Evolutionary conservation across 2,797 vertebrate species (phyloP).

Genomic region (Decapterus maruadsi): DNA sequence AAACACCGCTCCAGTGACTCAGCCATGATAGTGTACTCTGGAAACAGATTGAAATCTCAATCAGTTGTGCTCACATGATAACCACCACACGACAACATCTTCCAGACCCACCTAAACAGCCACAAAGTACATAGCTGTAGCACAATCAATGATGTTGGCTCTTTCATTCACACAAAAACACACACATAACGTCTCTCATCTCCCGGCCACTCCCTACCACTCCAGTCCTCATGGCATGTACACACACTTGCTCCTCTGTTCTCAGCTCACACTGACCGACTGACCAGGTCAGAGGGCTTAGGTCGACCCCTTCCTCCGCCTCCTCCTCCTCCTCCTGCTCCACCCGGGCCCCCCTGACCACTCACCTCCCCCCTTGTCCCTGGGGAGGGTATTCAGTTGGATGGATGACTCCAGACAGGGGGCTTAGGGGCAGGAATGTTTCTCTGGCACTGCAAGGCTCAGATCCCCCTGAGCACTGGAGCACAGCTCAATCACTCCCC

Average conservation of each 20-base stretch:
- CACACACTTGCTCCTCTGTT: slow-evolving; percentile 55
- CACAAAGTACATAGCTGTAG: slow-evolving; percentile 9
- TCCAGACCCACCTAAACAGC: background rate
- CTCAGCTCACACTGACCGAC: slow-evolving; percentile 44
- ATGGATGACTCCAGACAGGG: slow-evolving; percentile 87
- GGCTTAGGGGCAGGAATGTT: slow-evolving; percentile 85
- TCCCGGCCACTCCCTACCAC: background rate
- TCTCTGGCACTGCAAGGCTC: slow-evolving; percentile 83
- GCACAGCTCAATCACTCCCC: slow-evolving; percentile 87
- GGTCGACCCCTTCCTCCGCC: slow-evolving; percentile 72
- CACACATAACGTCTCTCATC: slow-evolving; percentile 5
- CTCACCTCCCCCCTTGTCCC: slow-evolving; percentile 71
- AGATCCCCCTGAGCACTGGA: slow-evolving; percentile 80
- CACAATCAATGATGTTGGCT: background rate
- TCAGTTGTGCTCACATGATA: background rate
- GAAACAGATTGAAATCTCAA: background rate
- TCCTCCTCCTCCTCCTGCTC: slow-evolving; percentile 67
- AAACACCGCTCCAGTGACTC: slow-evolving; percentile 97
- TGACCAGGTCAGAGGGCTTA: slow-evolving; percentile 82
- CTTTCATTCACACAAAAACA: slow-evolving; percentile 2
- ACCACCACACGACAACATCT: slow-evolving; percentile 2
- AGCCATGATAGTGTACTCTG: slow-evolving; percentile 98
- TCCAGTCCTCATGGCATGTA: slow-evolving; percentile 7
- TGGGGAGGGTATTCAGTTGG: slow-evolving; percentile 82
- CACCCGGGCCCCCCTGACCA: slow-evolving; percentile 65